Conservation (phyloP, 2,113 vertebrate genomes). For the Poecile atricapillus region DNA sequence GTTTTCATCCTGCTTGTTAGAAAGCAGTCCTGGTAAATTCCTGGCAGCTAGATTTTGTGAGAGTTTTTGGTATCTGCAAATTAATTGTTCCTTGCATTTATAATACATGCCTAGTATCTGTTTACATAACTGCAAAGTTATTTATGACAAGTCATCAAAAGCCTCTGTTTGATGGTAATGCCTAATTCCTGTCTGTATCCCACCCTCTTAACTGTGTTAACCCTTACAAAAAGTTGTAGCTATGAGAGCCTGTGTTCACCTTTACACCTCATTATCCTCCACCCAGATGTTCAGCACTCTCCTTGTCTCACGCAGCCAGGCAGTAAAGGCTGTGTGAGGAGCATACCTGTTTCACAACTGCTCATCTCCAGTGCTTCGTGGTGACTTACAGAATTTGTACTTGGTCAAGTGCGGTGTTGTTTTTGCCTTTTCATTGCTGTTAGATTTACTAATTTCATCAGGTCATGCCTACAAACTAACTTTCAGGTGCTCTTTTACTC, state of each 20-base stretch:
- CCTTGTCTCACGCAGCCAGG: neutral
- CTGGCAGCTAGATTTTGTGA: slow-evolving; percentile 3
- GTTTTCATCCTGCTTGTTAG: neutral
- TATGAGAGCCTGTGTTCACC: neutral
- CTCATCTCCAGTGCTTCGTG: neutral
- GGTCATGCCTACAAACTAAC: neutral
- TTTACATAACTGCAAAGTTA: slow-evolving; percentile 18
- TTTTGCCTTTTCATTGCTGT: neutral
- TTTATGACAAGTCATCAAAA: neutral
- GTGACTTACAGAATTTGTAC: neutral
- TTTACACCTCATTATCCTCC: neutral
- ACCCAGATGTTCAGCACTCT: neutral
- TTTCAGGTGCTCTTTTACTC: slow-evolving; percentile 42
- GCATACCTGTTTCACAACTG: neutral
- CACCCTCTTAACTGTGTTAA: neutral
- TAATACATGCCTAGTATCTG: neutral
- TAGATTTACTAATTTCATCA: neutral
- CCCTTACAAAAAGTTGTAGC: neutral
- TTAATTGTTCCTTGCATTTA: neutral
- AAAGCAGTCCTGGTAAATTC: neutral
- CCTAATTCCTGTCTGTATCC: neutral
- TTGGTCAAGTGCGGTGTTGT: neutral
- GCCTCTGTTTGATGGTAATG: neutral
- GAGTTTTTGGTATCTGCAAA: neutral
- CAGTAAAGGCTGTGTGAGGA: neutral